These are phyloP conservation scores for Falcaria lacertinaria DNA, from an alignment of 2,888 invertebrate species.

Conservation along the genomic window DNA sequence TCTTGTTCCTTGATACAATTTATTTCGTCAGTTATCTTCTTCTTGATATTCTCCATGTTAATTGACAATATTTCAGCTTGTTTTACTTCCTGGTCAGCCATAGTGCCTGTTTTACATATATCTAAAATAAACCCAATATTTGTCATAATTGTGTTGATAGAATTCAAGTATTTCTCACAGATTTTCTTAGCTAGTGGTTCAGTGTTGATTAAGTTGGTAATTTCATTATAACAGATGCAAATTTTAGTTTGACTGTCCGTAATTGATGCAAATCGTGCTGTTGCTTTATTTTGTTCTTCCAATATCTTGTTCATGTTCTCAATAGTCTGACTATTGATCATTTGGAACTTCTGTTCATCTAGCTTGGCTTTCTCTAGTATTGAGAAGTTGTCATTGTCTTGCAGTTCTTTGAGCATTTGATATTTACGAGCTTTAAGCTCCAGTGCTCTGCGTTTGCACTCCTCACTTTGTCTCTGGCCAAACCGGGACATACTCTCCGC, in stretches of 20 bases:
- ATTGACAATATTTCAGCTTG: slow-evolving; percentile 71
- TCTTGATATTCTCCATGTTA: slow-evolving; percentile 71
- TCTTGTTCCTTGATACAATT: slow-evolving; percentile 43
- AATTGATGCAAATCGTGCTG: slow-evolving; percentile 73
- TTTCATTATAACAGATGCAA: slow-evolving; percentile 75
- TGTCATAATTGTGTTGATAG: slow-evolving; percentile 56
- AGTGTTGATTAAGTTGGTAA: slow-evolving; percentile 65
- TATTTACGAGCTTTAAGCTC: slow-evolving; percentile 58
- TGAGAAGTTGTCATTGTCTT: slow-evolving; percentile 73
- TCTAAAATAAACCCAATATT: slow-evolving; percentile 68
- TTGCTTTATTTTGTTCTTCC: slow-evolving; percentile 71
- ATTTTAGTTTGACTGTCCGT: slow-evolving; percentile 79
- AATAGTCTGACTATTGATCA: slow-evolving; percentile 56
- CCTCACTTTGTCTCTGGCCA: slow-evolving; percentile 54
- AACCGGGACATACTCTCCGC: slow-evolving; percentile 50
- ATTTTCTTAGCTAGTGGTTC: slow-evolving; percentile 60
- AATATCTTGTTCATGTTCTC: slow-evolving; percentile 73
- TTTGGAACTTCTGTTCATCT: slow-evolving; percentile 74
- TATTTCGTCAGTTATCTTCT: slow-evolving; percentile 59
- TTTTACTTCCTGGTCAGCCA: slow-evolving; percentile 75
- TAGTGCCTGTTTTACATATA: slow-evolving; percentile 56
- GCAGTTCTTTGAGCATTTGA: slow-evolving; percentile 60
- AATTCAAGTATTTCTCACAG: slow-evolving; percentile 58
- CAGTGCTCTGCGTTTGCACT: slow-evolving; percentile 56
- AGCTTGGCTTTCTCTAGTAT: slow-evolving; percentile 60